Evolutionary conservation across 2,888 invertebrate genomes (phyloP).

Genomic region (Cantharis rustica): DNA sequence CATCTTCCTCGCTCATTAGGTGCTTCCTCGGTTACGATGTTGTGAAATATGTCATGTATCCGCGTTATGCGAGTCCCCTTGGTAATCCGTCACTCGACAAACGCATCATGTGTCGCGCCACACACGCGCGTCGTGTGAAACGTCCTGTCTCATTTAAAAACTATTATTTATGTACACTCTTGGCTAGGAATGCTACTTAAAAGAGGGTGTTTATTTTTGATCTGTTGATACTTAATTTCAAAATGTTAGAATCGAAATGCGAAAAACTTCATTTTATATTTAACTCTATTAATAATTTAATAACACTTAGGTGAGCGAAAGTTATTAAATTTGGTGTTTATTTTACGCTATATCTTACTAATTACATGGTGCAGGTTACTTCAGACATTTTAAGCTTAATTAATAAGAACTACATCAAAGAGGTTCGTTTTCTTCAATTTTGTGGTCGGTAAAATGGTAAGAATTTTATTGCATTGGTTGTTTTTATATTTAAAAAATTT

Average conservation of each 20-base stretch:
- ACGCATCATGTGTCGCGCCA: slow-evolving; percentile 55
- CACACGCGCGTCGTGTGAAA: slow-evolving; percentile 57
- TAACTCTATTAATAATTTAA: not conserved
- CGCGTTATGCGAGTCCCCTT: slow-evolving; percentile 41
- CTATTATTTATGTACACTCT: slow-evolving; percentile 58
- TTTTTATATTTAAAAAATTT: not conserved
- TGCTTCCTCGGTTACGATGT: slow-evolving; percentile 55
- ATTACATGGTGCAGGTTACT: not conserved
- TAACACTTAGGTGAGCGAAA: not conserved
- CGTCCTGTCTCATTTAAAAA: slow-evolving; percentile 62
- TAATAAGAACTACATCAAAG: slow-evolving; percentile 1
- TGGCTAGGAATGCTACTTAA: slow-evolving; percentile 39
- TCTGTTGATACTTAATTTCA: not conserved
- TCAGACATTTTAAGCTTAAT: not conserved
- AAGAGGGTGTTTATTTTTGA: slow-evolving; percentile 29
- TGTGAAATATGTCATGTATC: slow-evolving; percentile 56
- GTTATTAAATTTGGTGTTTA: not conserved
- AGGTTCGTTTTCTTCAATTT: not conserved
- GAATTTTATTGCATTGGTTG: not conserved
- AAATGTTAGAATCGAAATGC: not conserved
- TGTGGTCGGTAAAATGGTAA: not conserved
- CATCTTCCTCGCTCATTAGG: slow-evolving; percentile 51
- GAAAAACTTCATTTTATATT: not conserved
- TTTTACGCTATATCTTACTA: not conserved
- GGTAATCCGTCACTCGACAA: slow-evolving; percentile 58